Base-by-base conservation (phyloP, 2,888 invertebrate genomes). In the Tinea semifulvella region DNA sequence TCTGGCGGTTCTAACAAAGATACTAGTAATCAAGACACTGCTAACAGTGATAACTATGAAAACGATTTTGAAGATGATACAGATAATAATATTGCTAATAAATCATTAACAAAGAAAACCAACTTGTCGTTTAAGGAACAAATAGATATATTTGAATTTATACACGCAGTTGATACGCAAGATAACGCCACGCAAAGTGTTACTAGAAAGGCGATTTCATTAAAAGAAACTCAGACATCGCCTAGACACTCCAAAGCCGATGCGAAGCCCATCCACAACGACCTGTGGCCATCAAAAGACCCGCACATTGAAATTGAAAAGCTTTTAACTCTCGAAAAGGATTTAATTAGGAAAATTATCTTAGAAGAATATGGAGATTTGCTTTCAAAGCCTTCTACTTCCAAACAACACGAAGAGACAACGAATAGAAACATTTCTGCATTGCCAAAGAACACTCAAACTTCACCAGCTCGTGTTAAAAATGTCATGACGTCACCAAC, bases 401-500 rank as follows among this genome's bases (percentile, higher is more conserved):
- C 75, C 1, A 63, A 60, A 47, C 59, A 61, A 2, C 47, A 49
- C 13, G 48, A 45, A 4, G 52, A 53, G n/a, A 55, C 57, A 17
- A 50, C 45, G 17, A 54, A 43, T 6, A 63, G 55, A 36, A 79
- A 77, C 50, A 49, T 64, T 2, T 50, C 57, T 11, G 60, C 67
- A 1, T 56, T 56, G 8, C 77, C 71, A 39, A 81, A 80, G 54
- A 68, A 71, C 44, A 82, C 81, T 2, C 82, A 82, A 53, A 82
- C 82, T 1, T 79, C 81, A 4, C 80, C 80, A 2, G 68, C 72
- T 22, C 74, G 63, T 28, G 71, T 71, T 0, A 77, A 74, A 55
- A 61, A 66, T 53, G 64, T 74, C 1, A 81, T 77, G 79, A 82
- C 81, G 1, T 82, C 81, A 11, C 81, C 82, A 3, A 68, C 65